These are phyloP conservation scores for Nemotelus pantherinus DNA, from an alignment of 2,888 invertebrate genomes.

Conservation along the genomic window DNA sequence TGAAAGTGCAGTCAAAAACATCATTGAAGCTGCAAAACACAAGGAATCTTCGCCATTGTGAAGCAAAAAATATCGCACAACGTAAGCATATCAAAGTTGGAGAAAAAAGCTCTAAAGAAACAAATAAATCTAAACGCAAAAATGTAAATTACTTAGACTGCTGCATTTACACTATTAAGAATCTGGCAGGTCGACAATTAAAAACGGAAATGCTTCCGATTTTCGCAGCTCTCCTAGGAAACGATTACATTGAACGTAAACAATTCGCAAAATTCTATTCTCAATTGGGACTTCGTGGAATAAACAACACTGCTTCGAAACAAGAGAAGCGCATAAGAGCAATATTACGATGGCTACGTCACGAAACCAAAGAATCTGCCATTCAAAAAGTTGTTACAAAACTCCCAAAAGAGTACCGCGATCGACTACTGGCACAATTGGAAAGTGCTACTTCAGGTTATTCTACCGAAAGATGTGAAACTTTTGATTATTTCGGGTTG, in stretches of 20 bases:
- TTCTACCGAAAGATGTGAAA: constrained; percentile 67
- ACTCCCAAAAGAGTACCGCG: constrained; percentile 69
- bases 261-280: constrained; percentile 77
- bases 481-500: constrained; percentile 70
- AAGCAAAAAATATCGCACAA: constrained; percentile 60
- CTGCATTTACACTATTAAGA: constrained; percentile 76
- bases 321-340: constrained; percentile 77
- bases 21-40: constrained; percentile 31
- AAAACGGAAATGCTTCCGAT: constrained; percentile 77
- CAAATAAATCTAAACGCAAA: constrained; percentile 47
- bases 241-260: constrained; percentile 82
- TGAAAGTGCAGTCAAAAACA: constrained; percentile 63
- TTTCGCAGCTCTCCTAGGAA: constrained; percentile 85
- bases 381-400: constrained; percentile 73
- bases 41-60: constrained; percentile 52
- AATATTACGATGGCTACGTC: constrained; percentile 79
- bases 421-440: constrained; percentile 69
- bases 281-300: constrained; percentile 67
- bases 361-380: constrained; percentile 76
- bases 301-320: constrained; percentile 64
- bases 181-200: constrained; percentile 73
- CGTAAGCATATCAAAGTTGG: constrained; percentile 56
- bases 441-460: constrained; percentile 74
- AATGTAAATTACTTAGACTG: constrained; percentile 68
- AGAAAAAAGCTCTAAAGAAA: not conserved